A percentile compares a stretch with the other conserved stretches of the same genome.
phyloP scores from a whole-genome alignment of 2,888 invertebrate genomes.

The Graphium colonna region DNA sequence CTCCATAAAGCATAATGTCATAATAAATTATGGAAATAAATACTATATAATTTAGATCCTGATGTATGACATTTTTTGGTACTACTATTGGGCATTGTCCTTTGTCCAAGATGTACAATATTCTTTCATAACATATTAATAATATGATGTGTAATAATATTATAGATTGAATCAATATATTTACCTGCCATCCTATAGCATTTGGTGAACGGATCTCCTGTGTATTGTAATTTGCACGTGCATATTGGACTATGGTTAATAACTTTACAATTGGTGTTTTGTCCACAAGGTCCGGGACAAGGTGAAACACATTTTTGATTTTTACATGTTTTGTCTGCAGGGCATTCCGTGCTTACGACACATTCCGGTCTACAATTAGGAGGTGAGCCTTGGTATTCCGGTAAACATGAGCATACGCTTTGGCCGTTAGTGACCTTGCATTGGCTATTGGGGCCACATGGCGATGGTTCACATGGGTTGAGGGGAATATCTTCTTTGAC shows the following conservation, averaged over 20 bases:
- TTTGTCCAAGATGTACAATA: no score
- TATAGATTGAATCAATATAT: no score
- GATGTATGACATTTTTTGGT: no score
- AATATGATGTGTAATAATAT: no score
- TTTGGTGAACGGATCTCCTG: constrained; percentile 83
- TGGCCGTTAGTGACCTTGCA: constrained; percentile 79
- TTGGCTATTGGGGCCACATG: constrained; percentile 83
- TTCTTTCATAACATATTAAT: no score
- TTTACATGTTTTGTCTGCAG: constrained; percentile 82
- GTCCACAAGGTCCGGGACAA: constrained; percentile 86
- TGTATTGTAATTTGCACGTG: constrained; percentile 80
- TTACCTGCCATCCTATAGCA: constrained; percentile 78
- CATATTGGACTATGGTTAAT: constrained; percentile 87
- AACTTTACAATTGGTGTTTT: constrained; percentile 84
- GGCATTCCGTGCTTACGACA: constrained; percentile 84
- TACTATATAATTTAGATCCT: no score
- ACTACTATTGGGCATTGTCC: no score
- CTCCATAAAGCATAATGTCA: no score
- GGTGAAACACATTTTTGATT: constrained; percentile 86
- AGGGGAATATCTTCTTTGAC: constrained; percentile 52
- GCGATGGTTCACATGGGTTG: constrained; percentile 80
- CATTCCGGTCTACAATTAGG: constrained; percentile 87
- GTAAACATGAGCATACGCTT: constrained; percentile 86
- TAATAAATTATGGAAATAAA: no score
- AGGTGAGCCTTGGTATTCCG: constrained; percentile 83